Evolutionary conservation across 2,888 invertebrate species (phyloP).

Genomic region (Cephus rjabovi): DNA sequence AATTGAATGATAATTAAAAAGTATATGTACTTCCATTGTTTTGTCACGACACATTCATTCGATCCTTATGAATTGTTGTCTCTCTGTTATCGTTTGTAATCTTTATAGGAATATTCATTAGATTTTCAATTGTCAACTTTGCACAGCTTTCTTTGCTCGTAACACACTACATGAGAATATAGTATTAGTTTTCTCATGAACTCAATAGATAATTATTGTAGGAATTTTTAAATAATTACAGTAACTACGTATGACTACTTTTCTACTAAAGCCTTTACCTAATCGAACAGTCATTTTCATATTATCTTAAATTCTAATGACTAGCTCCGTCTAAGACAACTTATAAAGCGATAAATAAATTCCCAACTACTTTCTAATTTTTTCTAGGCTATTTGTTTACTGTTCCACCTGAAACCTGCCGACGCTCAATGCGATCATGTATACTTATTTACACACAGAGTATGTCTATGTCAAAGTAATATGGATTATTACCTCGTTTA

Average conservation of each 20-base stretch:
- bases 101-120: conserved; percentile 18
- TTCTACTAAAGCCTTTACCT: conserved; percentile 20
- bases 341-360: background rate
- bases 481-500: too few relatives aligned
- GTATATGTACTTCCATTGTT: background rate
- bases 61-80: background rate
- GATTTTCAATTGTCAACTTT: background rate
- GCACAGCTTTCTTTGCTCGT: background rate
- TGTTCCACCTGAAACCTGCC: background rate
- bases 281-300: background rate
- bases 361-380: background rate
- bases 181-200: background rate
- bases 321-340: background rate
- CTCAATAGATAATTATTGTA: background rate
- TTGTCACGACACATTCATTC: background rate
- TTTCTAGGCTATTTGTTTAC: background rate
- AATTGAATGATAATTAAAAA: background rate
- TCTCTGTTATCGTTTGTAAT: conserved; percentile 16
- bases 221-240: background rate
- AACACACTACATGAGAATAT: background rate
- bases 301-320: background rate
- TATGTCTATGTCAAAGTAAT: too few relatives aligned
- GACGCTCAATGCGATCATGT: background rate
- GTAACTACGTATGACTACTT: conserved; percentile 7
- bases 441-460: background rate